Conservation (phyloP, 2,797 vertebrate species). For the Squalus acanthias region DNA sequence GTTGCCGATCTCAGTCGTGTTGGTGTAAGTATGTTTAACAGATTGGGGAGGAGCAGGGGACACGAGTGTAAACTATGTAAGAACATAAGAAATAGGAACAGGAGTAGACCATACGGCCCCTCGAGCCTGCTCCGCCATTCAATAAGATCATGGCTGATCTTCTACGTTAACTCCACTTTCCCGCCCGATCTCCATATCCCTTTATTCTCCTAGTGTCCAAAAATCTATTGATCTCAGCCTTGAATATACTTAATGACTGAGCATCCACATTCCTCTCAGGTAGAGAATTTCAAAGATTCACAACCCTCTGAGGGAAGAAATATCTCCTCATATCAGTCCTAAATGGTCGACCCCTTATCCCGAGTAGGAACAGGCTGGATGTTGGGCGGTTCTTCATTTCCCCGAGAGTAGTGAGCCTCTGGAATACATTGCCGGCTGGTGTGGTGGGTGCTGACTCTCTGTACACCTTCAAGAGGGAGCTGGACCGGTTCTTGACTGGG, state of each 20-base stretch:
- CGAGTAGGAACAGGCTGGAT: background rate
- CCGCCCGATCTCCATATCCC: background rate
- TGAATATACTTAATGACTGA: background rate
- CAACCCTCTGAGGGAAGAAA: background rate
- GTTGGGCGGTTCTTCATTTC: background rate
- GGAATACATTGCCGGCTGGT: background rate
- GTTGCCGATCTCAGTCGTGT: background rate
- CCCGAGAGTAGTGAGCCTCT: background rate
- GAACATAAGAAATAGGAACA: background rate
- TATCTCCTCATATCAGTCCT: background rate
- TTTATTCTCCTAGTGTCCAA: no score
- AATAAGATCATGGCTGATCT: background rate
- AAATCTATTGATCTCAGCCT: background rate
- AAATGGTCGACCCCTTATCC: background rate
- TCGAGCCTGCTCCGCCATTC: background rate
- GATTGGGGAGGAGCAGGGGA: background rate
- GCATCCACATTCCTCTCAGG: background rate
- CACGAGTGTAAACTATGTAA: background rate
- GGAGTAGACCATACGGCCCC: background rate
- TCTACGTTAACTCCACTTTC: background rate
- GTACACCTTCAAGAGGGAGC: background rate
- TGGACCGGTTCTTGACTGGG: background rate
- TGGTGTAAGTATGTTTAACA: background rate
- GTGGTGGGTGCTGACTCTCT: background rate
- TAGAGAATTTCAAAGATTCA: background rate